Percentiles rank a stretch among this genome's conserved stretches.
Conservation (phyloP, 2,888 invertebrate species). For the Polylopha cassiicola region DNA sequence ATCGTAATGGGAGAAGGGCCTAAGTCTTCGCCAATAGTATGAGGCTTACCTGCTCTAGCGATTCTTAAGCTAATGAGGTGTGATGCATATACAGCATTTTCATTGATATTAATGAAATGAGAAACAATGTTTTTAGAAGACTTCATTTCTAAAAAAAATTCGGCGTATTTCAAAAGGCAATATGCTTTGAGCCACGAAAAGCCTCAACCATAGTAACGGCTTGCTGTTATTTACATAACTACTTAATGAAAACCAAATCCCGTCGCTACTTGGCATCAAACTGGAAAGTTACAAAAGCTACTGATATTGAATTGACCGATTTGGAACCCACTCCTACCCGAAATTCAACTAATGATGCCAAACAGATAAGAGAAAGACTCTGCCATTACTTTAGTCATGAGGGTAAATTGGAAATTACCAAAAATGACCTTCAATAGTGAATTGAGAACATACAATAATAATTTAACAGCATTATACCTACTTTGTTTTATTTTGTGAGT, state of each 20-base stretch:
- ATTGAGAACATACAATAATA: slow-evolving; percentile 13
- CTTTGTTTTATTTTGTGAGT: slow-evolving; percentile 9
- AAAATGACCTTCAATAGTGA: slow-evolving; percentile 13
- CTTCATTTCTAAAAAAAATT: too few species aligned
- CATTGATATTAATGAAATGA: too few species aligned
- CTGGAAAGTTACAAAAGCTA: slow-evolving; percentile 19
- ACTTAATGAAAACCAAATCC: slow-evolving; percentile 17
- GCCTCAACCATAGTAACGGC: slow-evolving; percentile 24
- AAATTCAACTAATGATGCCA: slow-evolving; percentile 15
- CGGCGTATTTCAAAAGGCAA: slow-evolving; percentile 22
- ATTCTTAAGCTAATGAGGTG: slow-evolving; percentile 17
- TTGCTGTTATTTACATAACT: slow-evolving; percentile 18
- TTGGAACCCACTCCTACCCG: slow-evolving; percentile 6
- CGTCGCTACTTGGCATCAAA: slow-evolving; percentile 14
- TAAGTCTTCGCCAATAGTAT: slow-evolving; percentile 19
- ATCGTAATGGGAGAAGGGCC: slow-evolving; percentile 18
- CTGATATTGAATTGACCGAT: slow-evolving; percentile 17
- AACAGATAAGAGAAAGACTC: slow-evolving; percentile 11
- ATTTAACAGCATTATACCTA: slow-evolving; percentile 14
- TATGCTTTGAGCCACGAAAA: slow-evolving; percentile 22
- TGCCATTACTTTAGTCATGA: slow-evolving; percentile 8
- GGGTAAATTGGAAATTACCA: slow-evolving; percentile 8
- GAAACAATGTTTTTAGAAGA: too few species aligned
- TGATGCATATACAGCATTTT: slow-evolving; percentile 11
- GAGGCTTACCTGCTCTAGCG: slow-evolving; percentile 17